These are phyloP conservation scores for Keiferia lycopersicella DNA, from an alignment of 2,888 invertebrate species.

Conservation along the genomic window DNA sequence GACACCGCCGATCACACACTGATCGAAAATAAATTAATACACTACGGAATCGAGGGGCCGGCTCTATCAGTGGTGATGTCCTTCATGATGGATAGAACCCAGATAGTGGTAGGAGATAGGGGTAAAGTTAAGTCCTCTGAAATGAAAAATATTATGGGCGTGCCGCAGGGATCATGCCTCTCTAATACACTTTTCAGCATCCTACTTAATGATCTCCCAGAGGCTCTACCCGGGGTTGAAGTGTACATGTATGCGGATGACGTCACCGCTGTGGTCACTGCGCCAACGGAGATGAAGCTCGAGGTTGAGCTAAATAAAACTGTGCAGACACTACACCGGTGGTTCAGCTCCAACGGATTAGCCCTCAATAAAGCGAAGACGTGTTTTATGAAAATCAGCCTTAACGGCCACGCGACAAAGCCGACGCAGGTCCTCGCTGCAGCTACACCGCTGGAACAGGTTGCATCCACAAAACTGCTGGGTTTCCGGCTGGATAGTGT, in stretches of 20 bases:
- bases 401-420: not conserved
- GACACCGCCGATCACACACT: constrained; percentile 26
- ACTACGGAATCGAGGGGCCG: constrained; percentile 22
- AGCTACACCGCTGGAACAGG: too few species aligned
- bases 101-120: constrained; percentile 10
- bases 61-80: constrained; percentile 8
- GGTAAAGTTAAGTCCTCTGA: not conserved
- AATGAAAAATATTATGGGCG: constrained; percentile 6
- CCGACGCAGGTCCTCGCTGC: not conserved
- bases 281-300: not conserved
- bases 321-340: too few species aligned
- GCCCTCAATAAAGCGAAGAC: too few species aligned
- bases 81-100: constrained; percentile 2
- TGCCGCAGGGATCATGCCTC: constrained; percentile 19
- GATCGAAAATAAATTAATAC: constrained; percentile 17
- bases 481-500: too few species aligned
- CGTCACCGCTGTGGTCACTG: constrained; percentile 23
- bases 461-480: too few species aligned
- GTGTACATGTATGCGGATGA: constrained; percentile 26
- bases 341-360: too few species aligned
- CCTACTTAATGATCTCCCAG: constrained; percentile 18
- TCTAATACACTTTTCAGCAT: constrained; percentile 18
- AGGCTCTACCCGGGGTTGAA: not conserved
- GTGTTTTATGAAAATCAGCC: too few species aligned
- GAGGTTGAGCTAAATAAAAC: too few species aligned